Evolutionary conservation across 2,888 invertebrate genomes (phyloP), one percentile per base, ranked within the genome.

Genomic region (Asteroscopus sphinx): DNA sequence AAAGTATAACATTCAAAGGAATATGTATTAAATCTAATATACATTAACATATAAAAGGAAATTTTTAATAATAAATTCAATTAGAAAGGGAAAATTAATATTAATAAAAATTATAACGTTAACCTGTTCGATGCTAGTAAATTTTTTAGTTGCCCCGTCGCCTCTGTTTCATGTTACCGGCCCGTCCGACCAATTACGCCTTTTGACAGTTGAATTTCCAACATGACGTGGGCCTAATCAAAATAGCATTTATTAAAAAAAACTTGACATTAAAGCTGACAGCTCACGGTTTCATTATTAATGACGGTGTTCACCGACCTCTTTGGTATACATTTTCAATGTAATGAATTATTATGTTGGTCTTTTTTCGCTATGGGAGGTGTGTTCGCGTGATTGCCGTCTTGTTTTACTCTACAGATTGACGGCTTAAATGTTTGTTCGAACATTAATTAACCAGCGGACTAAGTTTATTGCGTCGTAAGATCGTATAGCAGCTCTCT

Each of bases 141-240:
- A 52, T 58, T 65, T 76, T 72, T 67, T 73, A 68, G 61, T 69
- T 53, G 65, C 68, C 52, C 58, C 33, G 68, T 52, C 68, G 76
- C 71, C 83, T 84, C 85, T 83, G 84, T 82, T 81, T 73, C 59
- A 72, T 81, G 81, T 85, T 86, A 84, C 88, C 81, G 77, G 73
- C 81, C 69, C 88, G 83, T 87, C 87, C 86, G 89, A 92, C 94
- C 94, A 95, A 95, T 95, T 95, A 95, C 88, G 89, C 82, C 53
- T 92, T 92, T 88, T 93, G 95, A 95, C 95, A 95, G 95, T 90
- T 94, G 89, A 94, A 92, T 93, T 92, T 93, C 90, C 88, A 89
- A 94, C 93, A 92, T 93, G 95, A 94, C 94, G 91, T 92, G 92
- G 94, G 95, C 95, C 95, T 95, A 95, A 95, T 95, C 95, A 94